Evolutionary conservation across 1,140 invertebrate species (phyloP).

Genomic region (Campoletis sonorensis): DNA sequence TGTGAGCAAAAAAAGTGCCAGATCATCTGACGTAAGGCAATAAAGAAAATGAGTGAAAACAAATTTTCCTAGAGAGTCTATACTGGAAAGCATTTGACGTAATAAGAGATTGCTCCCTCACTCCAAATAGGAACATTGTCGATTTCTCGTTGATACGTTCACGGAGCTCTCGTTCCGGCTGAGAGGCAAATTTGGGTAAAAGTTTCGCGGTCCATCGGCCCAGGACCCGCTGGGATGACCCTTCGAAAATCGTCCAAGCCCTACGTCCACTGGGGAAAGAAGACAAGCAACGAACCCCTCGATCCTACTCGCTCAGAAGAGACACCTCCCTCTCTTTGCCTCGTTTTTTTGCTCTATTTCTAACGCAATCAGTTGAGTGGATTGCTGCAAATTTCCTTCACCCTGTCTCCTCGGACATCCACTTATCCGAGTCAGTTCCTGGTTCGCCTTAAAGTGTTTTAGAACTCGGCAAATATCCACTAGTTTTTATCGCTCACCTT

Average conservation of each 20-base stretch:
- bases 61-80: not conserved
- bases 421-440: not conserved
- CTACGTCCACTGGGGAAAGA: slow-evolving; percentile 3
- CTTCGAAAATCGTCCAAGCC: slow-evolving; percentile 33
- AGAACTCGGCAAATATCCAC: slow-evolving; percentile 1
- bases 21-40: no score
- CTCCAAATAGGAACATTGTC: not conserved
- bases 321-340: slow-evolving; percentile 17
- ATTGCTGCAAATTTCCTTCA: slow-evolving; percentile 38
- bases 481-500: not conserved
- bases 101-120: slow-evolving; percentile 43
- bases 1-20: no score
- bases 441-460: slow-evolving; percentile 27
- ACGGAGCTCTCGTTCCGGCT: slow-evolving; percentile 18
- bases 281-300: not conserved
- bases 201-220: slow-evolving; percentile 45
- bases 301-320: slow-evolving; percentile 11
- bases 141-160: not conserved
- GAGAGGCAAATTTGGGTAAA: slow-evolving; percentile 48
- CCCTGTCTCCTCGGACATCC: not conserved
- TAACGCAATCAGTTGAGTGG: slow-evolving; percentile 53
- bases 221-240: slow-evolving; percentile 37
- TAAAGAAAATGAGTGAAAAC: no score
- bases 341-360: slow-evolving; percentile 45
- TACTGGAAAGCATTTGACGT: slow-evolving; percentile 32